Evolutionary conservation across 2,888 invertebrate species (phyloP).

Genomic region (Diarsia rubi): DNA sequence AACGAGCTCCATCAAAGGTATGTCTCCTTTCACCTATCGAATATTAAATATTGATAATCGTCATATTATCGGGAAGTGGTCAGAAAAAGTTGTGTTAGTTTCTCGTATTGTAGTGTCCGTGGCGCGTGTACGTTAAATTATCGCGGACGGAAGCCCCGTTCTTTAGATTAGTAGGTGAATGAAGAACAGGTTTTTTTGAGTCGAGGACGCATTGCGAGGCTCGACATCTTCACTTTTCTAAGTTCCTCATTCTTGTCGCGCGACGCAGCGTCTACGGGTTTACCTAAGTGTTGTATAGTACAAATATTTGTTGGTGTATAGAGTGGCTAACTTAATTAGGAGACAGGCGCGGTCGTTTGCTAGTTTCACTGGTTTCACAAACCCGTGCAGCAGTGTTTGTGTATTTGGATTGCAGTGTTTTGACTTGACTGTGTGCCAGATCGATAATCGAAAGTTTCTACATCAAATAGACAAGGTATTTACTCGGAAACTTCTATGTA

Average conservation of each 20-base stretch:
- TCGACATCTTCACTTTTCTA: conserved; percentile 76
- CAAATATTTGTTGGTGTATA: conserved; percentile 69
- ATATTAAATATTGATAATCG: conserved; percentile 80
- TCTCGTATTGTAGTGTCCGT: conserved; percentile 50
- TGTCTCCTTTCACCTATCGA: conserved; percentile 89
- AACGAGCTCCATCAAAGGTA: conserved; percentile 80
- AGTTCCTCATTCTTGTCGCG: conserved; percentile 76
- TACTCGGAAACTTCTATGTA: conserved; percentile 15
- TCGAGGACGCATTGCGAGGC: conserved; percentile 78
- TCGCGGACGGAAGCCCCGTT: conserved; percentile 78
- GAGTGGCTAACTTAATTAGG: conserved; percentile 81
- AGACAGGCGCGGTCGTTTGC: conserved; percentile 61
- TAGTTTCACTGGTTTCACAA: conserved; percentile 61
- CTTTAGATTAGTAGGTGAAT: conserved; percentile 87
- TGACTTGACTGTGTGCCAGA: conserved; percentile 64
- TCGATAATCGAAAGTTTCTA: conserved; percentile 62
- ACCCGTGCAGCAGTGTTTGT: conserved; percentile 67
- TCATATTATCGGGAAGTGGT: conserved; percentile 69
- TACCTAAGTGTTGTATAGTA: conserved; percentile 61
- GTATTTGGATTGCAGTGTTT: conserved; percentile 79
- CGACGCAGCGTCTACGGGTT: conserved; percentile 70
- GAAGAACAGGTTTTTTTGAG: conserved; percentile 83
- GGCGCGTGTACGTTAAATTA: conserved; percentile 67
- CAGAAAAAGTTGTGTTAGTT: conserved; percentile 48
- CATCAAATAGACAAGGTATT: conserved; percentile 55